Base-by-base conservation (phyloP, 2,888 invertebrate genomes). In the Parasteatoda lunata region DNA sequence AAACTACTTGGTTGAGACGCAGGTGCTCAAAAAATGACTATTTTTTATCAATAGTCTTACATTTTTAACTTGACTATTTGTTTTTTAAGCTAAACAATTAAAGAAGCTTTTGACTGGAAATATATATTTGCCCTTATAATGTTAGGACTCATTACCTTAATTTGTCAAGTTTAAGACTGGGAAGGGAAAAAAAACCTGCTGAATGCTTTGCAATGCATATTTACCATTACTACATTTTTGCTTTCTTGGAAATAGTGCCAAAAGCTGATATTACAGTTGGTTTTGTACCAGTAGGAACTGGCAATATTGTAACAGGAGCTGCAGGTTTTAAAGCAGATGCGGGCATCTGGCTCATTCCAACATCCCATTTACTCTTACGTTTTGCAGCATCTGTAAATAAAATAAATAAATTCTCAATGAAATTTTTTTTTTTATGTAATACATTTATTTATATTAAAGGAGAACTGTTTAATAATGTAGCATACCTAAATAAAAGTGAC, bases 201-300 rank as follows among this genome's bases (percentile, higher is more conserved):
- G 48, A 54, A 77, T 47, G 51, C 13, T 52, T 48, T 77, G 68
- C 45, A 45, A 52, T 77, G 8, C 48, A 1, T 54, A 30, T 30
- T 30, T 30, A 30, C 30, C 30, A 30, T 30, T 30, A 30, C 30
- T 30, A 30, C 30, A 59, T 73, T 70, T 86, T 86, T 2, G 54
- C 72, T 68, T 80, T 86, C 64, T 97, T 97, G 8, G 96, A 96
- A 90, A 98, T 93, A 15, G 96, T 96, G 51, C 97, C 97, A 93
- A 97, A 97, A 48, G 97, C 97, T 47, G 97, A 97, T 90, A 98
- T 97, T 68, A 97, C 95, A 0, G 97, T 97, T 15, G 97, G 95
- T 92, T 97, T 97, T 4, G 97, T 97, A 65, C 97, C 97, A 0
- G 97, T 96, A 0, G 95, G 95, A 72, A 95, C 90, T 11, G 97